Conservation (phyloP, 2,888 invertebrate species). For the Eulithis testata region DNA sequence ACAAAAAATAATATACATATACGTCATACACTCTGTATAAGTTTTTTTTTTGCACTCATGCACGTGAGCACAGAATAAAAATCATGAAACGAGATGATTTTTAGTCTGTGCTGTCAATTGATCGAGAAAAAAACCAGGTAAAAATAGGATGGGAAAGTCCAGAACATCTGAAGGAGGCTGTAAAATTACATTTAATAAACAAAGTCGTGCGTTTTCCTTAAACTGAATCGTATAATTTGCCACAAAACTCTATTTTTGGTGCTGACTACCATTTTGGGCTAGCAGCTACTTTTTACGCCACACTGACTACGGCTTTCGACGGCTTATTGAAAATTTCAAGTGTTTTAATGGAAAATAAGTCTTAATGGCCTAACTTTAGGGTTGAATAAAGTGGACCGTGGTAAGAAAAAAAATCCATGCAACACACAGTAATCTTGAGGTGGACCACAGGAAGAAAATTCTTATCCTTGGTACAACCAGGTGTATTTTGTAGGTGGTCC, state of each 20-base stretch:
- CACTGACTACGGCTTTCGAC: neutral
- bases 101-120: no score
- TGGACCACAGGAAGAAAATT: no score
- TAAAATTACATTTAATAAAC: neutral
- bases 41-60: no score
- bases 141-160: neutral
- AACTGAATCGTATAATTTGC: neutral
- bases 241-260: slow-evolving; percentile 4
- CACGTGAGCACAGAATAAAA: no score
- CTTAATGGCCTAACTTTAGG: neutral
- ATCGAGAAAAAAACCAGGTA: no score
- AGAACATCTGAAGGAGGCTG: neutral
- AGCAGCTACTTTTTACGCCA: neutral
- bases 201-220: neutral
- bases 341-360: neutral
- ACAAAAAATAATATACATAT: no score
- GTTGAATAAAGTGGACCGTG: neutral
- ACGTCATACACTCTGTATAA: no score
- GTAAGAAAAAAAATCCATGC: no score
- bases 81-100: no score
- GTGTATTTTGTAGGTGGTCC: no score
- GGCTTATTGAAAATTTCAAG: neutral
- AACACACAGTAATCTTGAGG: no score
- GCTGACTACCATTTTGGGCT: slow-evolving; percentile 1
- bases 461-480: no score